These are phyloP conservation scores for Anomalospiza imberbis DNA, from an alignment of 2,797 vertebrate genomes.

Conservation along the genomic window DNA sequence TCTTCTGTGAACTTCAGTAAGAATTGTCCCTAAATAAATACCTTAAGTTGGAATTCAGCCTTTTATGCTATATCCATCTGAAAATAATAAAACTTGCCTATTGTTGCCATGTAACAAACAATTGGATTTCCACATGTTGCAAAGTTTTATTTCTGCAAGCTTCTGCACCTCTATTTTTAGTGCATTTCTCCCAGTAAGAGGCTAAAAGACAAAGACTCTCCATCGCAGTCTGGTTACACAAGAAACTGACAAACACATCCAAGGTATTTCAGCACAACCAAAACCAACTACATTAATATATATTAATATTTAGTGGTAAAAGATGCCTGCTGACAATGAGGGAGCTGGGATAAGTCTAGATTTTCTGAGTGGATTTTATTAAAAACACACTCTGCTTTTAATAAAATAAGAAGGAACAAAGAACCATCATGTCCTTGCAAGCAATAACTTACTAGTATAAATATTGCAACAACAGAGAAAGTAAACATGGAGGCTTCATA, in stretches of 20 bases:
- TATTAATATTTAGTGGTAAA: neutral
- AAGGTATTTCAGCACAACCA: neutral
- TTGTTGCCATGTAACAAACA: slow-evolving; percentile 39
- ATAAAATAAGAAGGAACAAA: neutral
- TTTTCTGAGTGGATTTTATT: neutral
- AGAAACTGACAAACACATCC: neutral
- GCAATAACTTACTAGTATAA: neutral
- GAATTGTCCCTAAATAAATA: neutral
- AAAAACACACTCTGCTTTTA: neutral
- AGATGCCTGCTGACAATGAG: neutral
- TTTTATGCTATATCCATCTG: neutral
- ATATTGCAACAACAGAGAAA: neutral
- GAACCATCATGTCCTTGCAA: neutral
- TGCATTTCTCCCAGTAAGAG: neutral
- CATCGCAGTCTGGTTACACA: neutral
- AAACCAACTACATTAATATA: neutral
- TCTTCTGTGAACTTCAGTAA: neutral
- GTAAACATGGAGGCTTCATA: neutral
- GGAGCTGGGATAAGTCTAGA: neutral
- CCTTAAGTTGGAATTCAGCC: neutral
- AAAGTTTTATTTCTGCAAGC: neutral
- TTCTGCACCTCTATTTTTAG: slow-evolving; percentile 21
- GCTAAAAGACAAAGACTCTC: neutral
- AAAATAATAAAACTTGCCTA: neutral
- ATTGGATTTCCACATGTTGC: slow-evolving; percentile 25